Evolutionary conservation across 2,888 invertebrate species (phyloP).

Genomic region (Drosophila setosimentum): DNA sequence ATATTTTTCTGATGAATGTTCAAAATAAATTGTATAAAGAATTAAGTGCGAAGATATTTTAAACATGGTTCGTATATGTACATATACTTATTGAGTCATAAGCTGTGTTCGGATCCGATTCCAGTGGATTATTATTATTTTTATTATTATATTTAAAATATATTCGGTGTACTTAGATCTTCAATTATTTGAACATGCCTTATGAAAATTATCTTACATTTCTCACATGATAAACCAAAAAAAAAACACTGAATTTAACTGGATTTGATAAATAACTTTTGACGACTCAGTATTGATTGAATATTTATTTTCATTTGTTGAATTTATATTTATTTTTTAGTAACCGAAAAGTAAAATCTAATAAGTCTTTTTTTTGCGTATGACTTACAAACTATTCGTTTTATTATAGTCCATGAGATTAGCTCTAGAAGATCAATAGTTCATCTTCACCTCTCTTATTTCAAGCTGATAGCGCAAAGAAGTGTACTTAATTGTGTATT

Average conservation of each 20-base stretch:
- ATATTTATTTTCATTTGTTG: background rate
- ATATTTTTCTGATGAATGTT: background rate
- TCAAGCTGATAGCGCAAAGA: too few species aligned
- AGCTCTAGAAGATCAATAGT: background rate
- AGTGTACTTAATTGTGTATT: too few species aligned
- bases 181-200: background rate
- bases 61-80: too few species aligned
- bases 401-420: background rate
- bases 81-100: too few species aligned
- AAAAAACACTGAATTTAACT: background rate
- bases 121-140: too few species aligned
- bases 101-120: too few species aligned
- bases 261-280: background rate
- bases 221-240: background rate
- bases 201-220: too few species aligned
- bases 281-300: background rate
- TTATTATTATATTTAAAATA: too few species aligned
- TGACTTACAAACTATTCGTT: background rate
- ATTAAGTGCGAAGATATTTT: background rate
- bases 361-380: background rate
- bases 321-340: background rate
- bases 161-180: too few species aligned
- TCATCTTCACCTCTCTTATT: background rate
- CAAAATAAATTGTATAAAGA: background rate
- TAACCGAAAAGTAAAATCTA: background rate